Conservation (phyloP, 1,140 invertebrate species). For the Belonocnema kinseyi region DNA sequence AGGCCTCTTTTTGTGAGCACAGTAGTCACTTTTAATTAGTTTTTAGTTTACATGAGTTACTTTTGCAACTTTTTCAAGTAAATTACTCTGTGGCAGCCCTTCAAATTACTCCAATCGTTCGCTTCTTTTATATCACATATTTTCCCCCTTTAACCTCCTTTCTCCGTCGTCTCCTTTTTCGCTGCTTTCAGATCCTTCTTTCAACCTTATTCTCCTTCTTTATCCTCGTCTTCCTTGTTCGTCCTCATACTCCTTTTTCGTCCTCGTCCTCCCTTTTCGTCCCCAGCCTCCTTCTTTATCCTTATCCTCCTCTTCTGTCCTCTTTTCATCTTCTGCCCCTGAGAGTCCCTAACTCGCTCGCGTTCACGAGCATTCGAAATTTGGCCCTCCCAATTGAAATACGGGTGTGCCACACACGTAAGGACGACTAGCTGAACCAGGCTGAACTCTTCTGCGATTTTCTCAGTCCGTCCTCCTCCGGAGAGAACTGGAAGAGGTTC, state of each 20-base stretch:
- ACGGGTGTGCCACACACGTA: constrained; percentile 62
- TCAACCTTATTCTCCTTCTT: no score
- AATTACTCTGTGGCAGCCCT: no score
- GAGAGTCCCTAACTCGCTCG: constrained; percentile 30
- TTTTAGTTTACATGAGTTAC: no score
- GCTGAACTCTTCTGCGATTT: constrained; percentile 17
- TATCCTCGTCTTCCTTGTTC: neutral
- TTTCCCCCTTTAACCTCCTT: no score
- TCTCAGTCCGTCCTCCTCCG: constrained; percentile 23
- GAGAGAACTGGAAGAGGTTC: neutral
- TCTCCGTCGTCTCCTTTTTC: constrained; percentile 34
- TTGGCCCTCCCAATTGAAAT: constrained; percentile 70
- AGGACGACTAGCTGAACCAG: constrained; percentile 41
- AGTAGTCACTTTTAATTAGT: no score
- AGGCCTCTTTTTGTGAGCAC: no score
- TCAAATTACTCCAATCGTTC: no score
- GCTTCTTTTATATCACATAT: no score
- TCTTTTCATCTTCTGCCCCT: neutral
- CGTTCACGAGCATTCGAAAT: constrained; percentile 57
- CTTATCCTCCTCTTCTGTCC: constrained; percentile 21
- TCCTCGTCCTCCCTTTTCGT: constrained; percentile 28
- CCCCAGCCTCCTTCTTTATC: constrained; percentile 33
- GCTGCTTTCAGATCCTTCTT: constrained; percentile 21
- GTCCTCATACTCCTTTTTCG: constrained; percentile 13
- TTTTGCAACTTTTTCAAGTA: no score